Base-by-base conservation (phyloP, 2,113 vertebrate species). In the Terrapene triunguis region DNA sequence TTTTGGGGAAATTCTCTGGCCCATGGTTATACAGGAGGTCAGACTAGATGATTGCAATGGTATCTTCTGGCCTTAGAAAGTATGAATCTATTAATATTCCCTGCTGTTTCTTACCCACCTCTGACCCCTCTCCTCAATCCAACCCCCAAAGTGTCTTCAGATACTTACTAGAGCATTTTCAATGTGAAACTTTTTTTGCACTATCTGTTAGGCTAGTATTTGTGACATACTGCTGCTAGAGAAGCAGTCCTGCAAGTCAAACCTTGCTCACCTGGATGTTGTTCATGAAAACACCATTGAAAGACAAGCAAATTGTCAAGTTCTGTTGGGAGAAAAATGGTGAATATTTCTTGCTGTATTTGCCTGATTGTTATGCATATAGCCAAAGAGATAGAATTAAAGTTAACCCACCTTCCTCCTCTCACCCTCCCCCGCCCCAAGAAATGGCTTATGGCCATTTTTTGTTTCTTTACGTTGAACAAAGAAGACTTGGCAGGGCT, bases 241-340 rank as follows among this genome's bases (percentile, higher is more conserved):
- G n/a, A 90, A 96, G 59, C 86, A 69, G 84, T 89, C 19, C n/a
- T 95, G 48, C 22, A 62, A 84, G 38, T 8, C 19, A 88, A 81
- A 95, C 1, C 74, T 50, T 62, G 5, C 44, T 88, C 3, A 2
- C 78, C 89, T 38, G 85, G 48, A 35, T 65, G 16, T 65, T 65
- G 62, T 35, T 65, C 32, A 65, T 65, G 62, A 65, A 65, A 65
- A 32, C 13, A 65, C 32, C 32, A 69, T 19, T 69, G 62, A 90
- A 91, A 92, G 88, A 65, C 24, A 78, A 91, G 85, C 5, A 22
- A 29, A 17, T 62, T 87, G 10, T 69, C 62, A n/a, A n/a, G 32
- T 8, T 69, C 16, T n/a, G 62, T 9, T 69, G 9, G 17, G 82
- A 89, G 5, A n/a, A 88, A 50, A 10, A 82, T 82, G 35, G 80